phyloP scores from a whole-genome alignment of 2,113 vertebrate genomes.

The Dasyurus viverrinus region DNA sequence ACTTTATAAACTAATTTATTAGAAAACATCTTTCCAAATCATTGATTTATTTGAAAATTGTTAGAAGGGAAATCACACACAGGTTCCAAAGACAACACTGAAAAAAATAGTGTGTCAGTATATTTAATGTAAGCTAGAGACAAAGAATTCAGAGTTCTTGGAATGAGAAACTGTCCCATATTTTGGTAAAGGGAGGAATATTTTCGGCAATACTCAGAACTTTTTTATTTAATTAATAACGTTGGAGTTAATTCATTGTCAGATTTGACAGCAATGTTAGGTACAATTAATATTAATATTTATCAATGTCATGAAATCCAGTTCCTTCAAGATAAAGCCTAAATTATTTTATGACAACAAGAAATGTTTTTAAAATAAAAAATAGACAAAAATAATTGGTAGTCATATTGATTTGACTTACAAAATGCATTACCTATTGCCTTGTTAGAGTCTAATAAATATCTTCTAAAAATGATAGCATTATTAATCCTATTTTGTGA shows the following conservation, averaged over 20 bases:
- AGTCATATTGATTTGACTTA: neutral
- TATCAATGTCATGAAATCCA: neutral
- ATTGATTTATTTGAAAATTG: constrained; percentile 53
- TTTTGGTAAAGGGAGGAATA: neutral
- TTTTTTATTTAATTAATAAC: neutral
- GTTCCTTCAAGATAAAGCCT: neutral
- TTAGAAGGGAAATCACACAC: constrained; percentile 38
- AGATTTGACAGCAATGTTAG: neutral
- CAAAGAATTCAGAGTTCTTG: neutral
- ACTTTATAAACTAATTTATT: constrained; percentile 61
- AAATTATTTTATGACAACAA: neutral
- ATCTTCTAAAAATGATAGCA: neutral
- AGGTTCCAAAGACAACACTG: neutral
- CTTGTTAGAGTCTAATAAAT: neutral
- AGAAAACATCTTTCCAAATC: constrained; percentile 66
- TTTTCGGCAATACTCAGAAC: neutral
- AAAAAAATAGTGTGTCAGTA: constrained; percentile 26
- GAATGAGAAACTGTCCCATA: constrained; percentile 5
- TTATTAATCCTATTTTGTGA: neutral
- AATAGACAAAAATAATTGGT: neutral
- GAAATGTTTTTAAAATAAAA: neutral
- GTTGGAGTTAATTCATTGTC: no score
- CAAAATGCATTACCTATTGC: neutral
- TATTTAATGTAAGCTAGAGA: constrained; percentile 69
- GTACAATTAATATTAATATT: constrained; percentile 10